These are phyloP conservation scores for Salpingus planirostris DNA, from an alignment of 2,888 invertebrate genomes.

Conservation along the genomic window DNA sequence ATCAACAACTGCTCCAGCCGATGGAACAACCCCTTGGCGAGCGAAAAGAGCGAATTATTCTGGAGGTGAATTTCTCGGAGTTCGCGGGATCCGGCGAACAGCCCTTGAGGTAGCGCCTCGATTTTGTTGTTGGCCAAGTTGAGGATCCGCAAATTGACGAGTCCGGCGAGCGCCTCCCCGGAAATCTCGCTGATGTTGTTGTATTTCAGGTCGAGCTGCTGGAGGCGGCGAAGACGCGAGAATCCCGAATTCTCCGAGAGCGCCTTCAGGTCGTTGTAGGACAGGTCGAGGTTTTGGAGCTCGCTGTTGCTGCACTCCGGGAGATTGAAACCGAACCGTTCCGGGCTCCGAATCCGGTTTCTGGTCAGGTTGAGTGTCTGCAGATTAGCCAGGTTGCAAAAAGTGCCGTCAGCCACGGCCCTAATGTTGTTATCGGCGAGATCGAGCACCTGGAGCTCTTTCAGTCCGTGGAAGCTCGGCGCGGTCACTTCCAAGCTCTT, in stretches of 20 bases:
- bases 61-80: conserved; percentile 75
- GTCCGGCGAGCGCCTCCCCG: conserved; percentile 68
- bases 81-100: conserved; percentile 75
- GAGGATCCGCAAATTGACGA: conserved; percentile 68
- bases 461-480: conserved; percentile 65
- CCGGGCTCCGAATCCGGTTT: conserved; percentile 71
- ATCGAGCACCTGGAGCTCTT: conserved; percentile 71
- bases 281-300: conserved; percentile 69
- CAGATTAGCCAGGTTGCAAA: conserved; percentile 71
- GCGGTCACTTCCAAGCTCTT: conserved; percentile 66
- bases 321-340: conserved; percentile 60
- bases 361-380: conserved; percentile 76
- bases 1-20: conserved; percentile 76
- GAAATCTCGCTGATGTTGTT: conserved; percentile 76
- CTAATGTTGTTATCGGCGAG: conserved; percentile 78
- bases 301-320: conserved; percentile 60
- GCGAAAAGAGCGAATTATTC: conserved; percentile 73
- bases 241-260: conserved; percentile 64
- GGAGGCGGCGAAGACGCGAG: conserved; percentile 65
- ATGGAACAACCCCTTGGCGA: conserved; percentile 76
- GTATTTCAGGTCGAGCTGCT: conserved; percentile 70
- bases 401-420: conserved; percentile 66
- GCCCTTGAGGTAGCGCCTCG: conserved; percentile 67
- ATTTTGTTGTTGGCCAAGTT: conserved; percentile 83
- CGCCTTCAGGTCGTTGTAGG: conserved; percentile 67